Base-by-base conservation (phyloP, 2,113 vertebrate genomes). In the Sapayoa aenigma region DNA sequence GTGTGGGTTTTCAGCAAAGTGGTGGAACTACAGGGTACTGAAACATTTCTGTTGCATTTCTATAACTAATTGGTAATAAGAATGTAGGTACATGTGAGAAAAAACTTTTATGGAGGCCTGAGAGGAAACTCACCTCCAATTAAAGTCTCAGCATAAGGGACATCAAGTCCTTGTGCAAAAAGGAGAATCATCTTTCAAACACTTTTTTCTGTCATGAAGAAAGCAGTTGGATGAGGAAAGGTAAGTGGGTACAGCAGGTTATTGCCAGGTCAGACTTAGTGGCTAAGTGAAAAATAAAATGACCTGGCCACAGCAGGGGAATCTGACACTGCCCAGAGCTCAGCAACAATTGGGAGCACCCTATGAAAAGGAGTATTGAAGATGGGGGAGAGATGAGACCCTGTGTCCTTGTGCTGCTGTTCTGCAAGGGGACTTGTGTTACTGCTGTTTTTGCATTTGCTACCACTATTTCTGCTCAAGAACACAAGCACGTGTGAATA, bases 341-440 rank as follows among this genome's bases (percentile, higher is more conserved):
- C 1, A 2, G 60, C 5, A 20, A 39, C 18, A 35, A 9, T 1
- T 55, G 52, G 47, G 25, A 87, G 12, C 42, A 81, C 15, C 19
- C 50, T 55, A 42, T 42, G 37, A 18, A 46, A 89, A 81, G 27
- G 16, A 11, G 9, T 9, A 9, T 0, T 1, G 6, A 66, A 63
- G 49, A 68, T 30, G 25, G 41, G n/a, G n/a, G 33, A 66, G 52
- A 14, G 7, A 9, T 1, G 31, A 80, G 58, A 49, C 12, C 18
- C 14, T 0, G 1, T 2, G 4, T 73, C 21, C 37, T 69, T 7
- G 1, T 33, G 23, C 44, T 0, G 0, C 37, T 1, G 1, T 6
- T 66, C 41, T n/a, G 28, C 28, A 44, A 69, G 37, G 15, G 14
- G 16, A 17, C 28, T 14, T 41, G 37, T 14, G 12, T 15, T 17